phyloP scores from a whole-genome alignment of 2,888 invertebrate genomes.

The Junonia oenone region DNA sequence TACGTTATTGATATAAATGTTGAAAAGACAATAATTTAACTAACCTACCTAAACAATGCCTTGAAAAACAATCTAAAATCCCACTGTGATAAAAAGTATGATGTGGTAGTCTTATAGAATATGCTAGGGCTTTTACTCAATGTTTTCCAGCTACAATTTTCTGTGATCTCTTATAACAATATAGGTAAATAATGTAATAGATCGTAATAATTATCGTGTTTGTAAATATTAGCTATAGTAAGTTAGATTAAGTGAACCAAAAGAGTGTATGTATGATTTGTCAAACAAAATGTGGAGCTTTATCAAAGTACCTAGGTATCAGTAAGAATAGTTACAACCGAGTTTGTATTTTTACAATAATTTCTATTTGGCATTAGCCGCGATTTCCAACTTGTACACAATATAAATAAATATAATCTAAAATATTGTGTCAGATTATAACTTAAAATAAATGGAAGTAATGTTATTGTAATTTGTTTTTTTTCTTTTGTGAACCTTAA shows the following conservation, averaged over 20 bases:
- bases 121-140: slow-evolving; percentile 72
- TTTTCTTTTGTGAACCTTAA: not conserved
- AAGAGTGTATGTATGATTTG: slow-evolving; percentile 77
- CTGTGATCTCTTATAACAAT: slow-evolving; percentile 80
- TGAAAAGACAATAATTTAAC: slow-evolving; percentile 61
- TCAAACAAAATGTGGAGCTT: slow-evolving; percentile 79
- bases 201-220: slow-evolving; percentile 56
- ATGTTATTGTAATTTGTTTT: slow-evolving; percentile 45
- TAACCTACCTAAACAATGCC: slow-evolving; percentile 56
- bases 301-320: slow-evolving; percentile 77
- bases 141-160: slow-evolving; percentile 81
- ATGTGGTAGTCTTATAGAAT: slow-evolving; percentile 71
- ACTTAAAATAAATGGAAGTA: slow-evolving; percentile 71
- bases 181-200: slow-evolving; percentile 72
- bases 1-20: slow-evolving; percentile 19
- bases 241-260: slow-evolving; percentile 62
- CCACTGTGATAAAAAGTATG: slow-evolving; percentile 73
- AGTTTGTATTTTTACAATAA: slow-evolving; percentile 78
- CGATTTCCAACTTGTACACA: slow-evolving; percentile 65
- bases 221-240: slow-evolving; percentile 63
- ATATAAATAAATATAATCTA: slow-evolving; percentile 55
- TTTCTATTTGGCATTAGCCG: slow-evolving; percentile 63
- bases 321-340: slow-evolving; percentile 65
- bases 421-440: slow-evolving; percentile 70
- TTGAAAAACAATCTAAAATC: slow-evolving; percentile 59